Evolutionary conservation across 2,113 vertebrate genomes (phyloP).

Genomic region (Bothrops jararaca): DNA sequence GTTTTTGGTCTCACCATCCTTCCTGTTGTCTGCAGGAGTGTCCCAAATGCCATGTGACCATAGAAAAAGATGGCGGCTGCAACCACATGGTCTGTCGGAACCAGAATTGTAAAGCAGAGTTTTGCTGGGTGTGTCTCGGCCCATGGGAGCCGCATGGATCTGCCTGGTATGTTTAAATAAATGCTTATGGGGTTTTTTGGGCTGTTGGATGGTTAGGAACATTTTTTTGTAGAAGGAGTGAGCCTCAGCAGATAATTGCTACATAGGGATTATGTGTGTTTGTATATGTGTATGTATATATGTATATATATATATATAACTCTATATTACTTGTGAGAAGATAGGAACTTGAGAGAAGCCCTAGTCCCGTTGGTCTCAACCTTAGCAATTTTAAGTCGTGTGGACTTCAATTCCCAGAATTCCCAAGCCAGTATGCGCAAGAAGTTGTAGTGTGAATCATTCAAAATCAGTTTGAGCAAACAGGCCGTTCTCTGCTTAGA

Average conservation of each 20-base stretch:
- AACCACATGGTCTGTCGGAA: conserved; percentile 99
- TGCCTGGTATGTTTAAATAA: conserved; percentile 84
- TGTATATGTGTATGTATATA: no score
- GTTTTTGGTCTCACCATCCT: not conserved
- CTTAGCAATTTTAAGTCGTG: not conserved
- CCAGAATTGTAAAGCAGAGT: conserved; percentile 99
- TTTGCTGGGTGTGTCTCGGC: conserved; percentile 99
- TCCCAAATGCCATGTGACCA: conserved; percentile 99
- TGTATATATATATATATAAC: no score
- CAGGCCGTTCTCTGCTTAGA: not conserved
- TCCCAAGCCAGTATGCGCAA: not conserved
- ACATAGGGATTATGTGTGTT: not conserved
- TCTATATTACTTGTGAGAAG: not conserved
- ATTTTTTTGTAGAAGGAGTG: not conserved
- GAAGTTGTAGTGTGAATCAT: not conserved
- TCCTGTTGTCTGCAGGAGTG: conserved; percentile 82
- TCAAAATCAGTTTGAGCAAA: not conserved
- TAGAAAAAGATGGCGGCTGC: conserved; percentile 98
- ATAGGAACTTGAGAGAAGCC: not conserved
- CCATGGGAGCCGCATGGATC: conserved; percentile 99
- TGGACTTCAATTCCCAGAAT: not conserved
- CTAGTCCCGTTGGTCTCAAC: not conserved
- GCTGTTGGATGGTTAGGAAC: not conserved
- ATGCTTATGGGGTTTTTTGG: not conserved
- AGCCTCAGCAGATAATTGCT: not conserved